Conservation (phyloP, 1,140 invertebrate genomes). For the Gonioctena quinquepunctata region DNA sequence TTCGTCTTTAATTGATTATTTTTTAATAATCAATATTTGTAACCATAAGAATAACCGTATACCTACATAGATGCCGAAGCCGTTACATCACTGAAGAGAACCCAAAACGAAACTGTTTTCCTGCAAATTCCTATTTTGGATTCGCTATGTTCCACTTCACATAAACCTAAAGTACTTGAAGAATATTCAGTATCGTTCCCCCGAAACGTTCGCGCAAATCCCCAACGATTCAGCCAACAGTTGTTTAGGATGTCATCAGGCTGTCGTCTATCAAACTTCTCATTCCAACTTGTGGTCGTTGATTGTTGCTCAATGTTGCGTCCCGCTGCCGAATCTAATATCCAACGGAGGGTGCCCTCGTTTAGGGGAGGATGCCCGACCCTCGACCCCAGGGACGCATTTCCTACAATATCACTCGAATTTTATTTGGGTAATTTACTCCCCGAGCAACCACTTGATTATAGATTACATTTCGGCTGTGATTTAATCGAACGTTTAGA, state of each 20-base stretch:
- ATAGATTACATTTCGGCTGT: conserved; percentile 17
- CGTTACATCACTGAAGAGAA: no score
- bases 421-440: conserved; percentile 24
- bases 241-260: neutral
- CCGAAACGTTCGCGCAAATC: no score
- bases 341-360: neutral
- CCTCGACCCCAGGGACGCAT: conserved; percentile 13
- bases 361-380: conserved; percentile 12
- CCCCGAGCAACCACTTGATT: conserved; percentile 21
- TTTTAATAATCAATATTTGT: no score
- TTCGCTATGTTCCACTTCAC: no score
- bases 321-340: neutral
- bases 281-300: neutral
- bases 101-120: no score
- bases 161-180: no score
- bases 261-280: neutral
- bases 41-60: no score
- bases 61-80: no score
- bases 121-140: no score
- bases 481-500: conserved; percentile 9
- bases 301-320: neutral
- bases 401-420: conserved; percentile 19
- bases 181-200: no score
- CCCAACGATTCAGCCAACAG: neutral
- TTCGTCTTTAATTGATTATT: no score